Percentiles rank a stretch among this genome's conserved stretches.
Conservation (phyloP, 2,888 invertebrate species). For the Gastrophysa polygoni region DNA sequence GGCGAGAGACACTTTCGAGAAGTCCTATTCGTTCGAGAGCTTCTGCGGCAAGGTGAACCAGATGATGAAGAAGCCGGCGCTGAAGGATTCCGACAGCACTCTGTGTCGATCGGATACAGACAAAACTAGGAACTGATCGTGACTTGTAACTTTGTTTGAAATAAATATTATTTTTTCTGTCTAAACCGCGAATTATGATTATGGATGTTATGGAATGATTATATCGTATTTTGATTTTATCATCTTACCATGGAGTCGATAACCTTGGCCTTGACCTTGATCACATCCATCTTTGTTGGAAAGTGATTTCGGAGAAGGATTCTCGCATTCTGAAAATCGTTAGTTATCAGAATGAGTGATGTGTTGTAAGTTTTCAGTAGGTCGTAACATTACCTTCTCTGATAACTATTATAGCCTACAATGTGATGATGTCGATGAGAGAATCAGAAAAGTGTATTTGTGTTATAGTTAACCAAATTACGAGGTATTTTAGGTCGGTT, state of each 20-base stretch:
- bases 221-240: too few species aligned
- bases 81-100: conserved; percentile 4
- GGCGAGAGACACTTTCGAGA: conserved; percentile 48
- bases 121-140: not conserved
- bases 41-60: conserved; percentile 39
- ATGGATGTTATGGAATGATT: too few species aligned
- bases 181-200: too few species aligned
- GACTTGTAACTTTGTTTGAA: not conserved
- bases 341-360: too few species aligned
- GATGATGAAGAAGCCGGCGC: conserved; percentile 20
- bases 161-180: not conserved
- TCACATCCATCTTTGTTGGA: conserved; percentile 27
- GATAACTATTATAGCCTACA: too few species aligned
- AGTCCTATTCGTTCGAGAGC: conserved; percentile 46
- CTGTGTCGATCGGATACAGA: not conserved
- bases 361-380: too few species aligned
- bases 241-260: conserved; percentile 30
- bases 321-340: conserved; percentile 29
- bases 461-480: too few species aligned
- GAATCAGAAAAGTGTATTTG: too few species aligned
- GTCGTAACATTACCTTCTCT: too few species aligned
- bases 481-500: too few species aligned
- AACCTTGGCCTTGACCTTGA: conserved; percentile 20
- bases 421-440: too few species aligned
- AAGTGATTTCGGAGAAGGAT: conserved; percentile 16